A percentile compares a stretch with the other conserved stretches of the same genome.
These are phyloP conservation scores for Ondatra zibethicus DNA, from an alignment of 2,113 vertebrate species.

Conservation along the genomic window DNA sequence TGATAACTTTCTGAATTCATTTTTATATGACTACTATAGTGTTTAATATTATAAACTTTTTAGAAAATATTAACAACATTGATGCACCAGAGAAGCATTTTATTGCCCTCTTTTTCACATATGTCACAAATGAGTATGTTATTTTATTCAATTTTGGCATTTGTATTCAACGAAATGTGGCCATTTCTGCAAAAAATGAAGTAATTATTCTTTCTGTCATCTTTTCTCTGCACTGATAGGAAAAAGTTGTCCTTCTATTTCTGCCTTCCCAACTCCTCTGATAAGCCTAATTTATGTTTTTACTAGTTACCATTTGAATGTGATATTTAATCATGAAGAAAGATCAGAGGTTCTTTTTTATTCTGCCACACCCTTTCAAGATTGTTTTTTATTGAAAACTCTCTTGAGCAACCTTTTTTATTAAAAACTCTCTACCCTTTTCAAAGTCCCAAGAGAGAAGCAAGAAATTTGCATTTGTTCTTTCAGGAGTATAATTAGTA, in stretches of 20 bases:
- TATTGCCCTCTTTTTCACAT: background rate
- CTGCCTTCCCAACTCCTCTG: background rate
- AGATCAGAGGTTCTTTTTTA: constrained; percentile 16
- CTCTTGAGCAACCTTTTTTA: background rate
- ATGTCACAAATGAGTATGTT: background rate
- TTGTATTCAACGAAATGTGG: background rate
- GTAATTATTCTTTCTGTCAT: constrained; percentile 13
- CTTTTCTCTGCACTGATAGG: background rate
- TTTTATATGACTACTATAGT: background rate
- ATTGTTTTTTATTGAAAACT: constrained; percentile 36
- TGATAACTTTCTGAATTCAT: background rate
- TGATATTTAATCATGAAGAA: constrained; percentile 6
- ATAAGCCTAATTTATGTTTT: constrained; percentile 44
- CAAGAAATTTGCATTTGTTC: constrained; percentile 56
- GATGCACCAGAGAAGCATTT: background rate
- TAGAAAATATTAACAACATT: background rate
- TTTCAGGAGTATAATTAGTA: constrained; percentile 47
- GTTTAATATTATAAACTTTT: background rate
- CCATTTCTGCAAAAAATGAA: background rate
- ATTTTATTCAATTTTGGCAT: background rate
- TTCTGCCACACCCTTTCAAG: background rate
- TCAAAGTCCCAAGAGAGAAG: constrained; percentile 25
- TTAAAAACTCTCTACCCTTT: constrained; percentile 47
- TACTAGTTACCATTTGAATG: background rate
- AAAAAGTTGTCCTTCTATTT: background rate